These are phyloP conservation scores for Tribolium freemani DNA, from an alignment of 2,888 invertebrate species.

Conservation along the genomic window DNA sequence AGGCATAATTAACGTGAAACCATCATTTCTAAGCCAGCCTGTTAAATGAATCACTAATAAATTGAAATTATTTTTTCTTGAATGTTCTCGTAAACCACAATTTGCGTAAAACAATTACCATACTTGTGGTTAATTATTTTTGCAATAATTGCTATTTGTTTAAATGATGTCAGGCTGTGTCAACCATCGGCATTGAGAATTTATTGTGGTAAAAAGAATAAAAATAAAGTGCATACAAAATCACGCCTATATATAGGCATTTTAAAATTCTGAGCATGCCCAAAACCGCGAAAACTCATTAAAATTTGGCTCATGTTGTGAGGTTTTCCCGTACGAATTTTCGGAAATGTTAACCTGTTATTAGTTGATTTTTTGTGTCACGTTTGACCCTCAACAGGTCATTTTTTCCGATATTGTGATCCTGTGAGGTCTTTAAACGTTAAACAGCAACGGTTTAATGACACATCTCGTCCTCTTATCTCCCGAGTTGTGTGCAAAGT, in stretches of 20 bases:
- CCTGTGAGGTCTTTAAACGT: neutral
- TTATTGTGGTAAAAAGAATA: slow-evolving; percentile 1
- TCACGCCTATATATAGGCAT: no score
- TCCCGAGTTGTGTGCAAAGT: neutral
- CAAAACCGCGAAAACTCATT: slow-evolving; percentile 24
- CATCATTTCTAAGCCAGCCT: no score
- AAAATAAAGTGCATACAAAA: neutral
- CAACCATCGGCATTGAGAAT: neutral
- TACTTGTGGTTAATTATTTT: slow-evolving; percentile 7
- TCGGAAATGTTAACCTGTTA: no score
- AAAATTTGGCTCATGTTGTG: slow-evolving; percentile 8
- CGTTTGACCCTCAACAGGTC: no score
- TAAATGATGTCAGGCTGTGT: neutral
- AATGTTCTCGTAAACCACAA: no score
- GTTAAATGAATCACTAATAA: no score
- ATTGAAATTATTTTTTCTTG: no score
- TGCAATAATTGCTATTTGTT: neutral
- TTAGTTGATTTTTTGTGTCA: no score
- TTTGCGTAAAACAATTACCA: neutral
- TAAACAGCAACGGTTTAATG: slow-evolving; percentile 15
- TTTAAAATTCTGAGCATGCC: neutral
- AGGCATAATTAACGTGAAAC: no score
- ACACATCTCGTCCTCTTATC: slow-evolving; percentile 9
- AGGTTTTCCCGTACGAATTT: no score
- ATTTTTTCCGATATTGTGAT: neutral